Base-by-base conservation (phyloP, 2,113 vertebrate species). In the Equus przewalskii region DNA sequence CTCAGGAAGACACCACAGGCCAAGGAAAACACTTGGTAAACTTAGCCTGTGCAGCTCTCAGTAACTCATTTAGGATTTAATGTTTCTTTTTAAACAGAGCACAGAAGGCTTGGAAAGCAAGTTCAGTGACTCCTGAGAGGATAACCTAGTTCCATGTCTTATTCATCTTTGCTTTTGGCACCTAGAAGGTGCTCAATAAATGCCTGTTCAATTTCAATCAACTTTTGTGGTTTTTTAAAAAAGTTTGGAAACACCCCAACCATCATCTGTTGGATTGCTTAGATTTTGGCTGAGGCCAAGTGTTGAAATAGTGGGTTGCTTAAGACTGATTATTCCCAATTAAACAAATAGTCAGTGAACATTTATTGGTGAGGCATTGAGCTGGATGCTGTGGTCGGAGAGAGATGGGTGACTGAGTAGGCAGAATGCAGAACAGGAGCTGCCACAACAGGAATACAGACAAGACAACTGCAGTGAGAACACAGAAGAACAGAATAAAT, bases 101-200 rank as follows among this genome's bases (percentile, higher is more conserved):
- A 96, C 94, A 96, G 97, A 98, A 93, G 87, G 65, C 93, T 97
- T 97, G 90, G 96, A 97, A 96, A 88, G 97, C 86, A 79, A 96
- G 60, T 89, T 93, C 82, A 85, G 70, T 89, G 78, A 97, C 83
- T 97, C 92, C 96, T 92, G 80, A 96, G 94, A 97, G 95, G 92
- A 95, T 96, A 97, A 85, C 70, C 84, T 62, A 96, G 95, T 96
- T 94, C 90, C 88, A 79, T 90, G 91, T 97, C 92, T 95, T 93
- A 96, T 96, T 98, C 97, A 95, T 97, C 87, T 98, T 96, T 82
- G 92, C 87, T 96, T 95, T 98, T 98, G 97, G 97, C 97, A 98
- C 76, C 90, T 96, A 97, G 70, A 94, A 97, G 90, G 92, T 97
- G 91, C 96, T 96, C 95, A 97, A 92, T 96, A 97, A 96, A 97